These are phyloP conservation scores for Manis javanica DNA, from an alignment of 2,797 vertebrate genomes.

Conservation along the genomic window DNA sequence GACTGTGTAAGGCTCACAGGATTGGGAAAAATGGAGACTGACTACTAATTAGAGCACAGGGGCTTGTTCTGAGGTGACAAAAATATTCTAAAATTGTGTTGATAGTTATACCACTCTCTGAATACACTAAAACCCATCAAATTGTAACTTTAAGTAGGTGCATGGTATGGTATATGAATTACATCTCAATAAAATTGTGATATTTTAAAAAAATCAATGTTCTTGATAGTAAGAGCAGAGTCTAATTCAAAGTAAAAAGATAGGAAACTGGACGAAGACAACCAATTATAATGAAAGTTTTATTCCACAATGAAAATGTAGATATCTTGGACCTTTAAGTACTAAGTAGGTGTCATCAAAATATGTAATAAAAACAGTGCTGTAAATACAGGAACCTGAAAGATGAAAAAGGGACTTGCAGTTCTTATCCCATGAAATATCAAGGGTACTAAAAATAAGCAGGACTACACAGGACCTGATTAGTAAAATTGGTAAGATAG, in stretches of 20 bases:
- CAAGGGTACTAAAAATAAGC: neutral
- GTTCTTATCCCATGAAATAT: conserved; percentile 27
- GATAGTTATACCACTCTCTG: neutral
- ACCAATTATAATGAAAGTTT: neutral
- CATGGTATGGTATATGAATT: neutral
- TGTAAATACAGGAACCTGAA: conserved; percentile 33
- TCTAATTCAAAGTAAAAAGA: conserved; percentile 49
- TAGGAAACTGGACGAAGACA: neutral
- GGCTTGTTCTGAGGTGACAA: neutral
- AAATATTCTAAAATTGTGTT: neutral
- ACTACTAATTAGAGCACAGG: neutral
- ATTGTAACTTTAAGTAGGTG: neutral
- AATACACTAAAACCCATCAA: neutral
- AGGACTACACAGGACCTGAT: neutral
- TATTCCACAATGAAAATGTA: neutral
- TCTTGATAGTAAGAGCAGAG: conserved; percentile 31
- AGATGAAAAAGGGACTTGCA: neutral
- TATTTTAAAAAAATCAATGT: neutral
- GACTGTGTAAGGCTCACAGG: neutral
- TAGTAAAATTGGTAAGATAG: neutral
- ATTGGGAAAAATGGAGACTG: neutral
- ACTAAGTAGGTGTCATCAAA: conserved; percentile 26
- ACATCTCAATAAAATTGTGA: conserved; percentile 1
- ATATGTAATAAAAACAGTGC: neutral
- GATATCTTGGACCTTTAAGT: neutral